Evolutionary conservation across 2,797 vertebrate species (phyloP).

Genomic region (Todus mexicanus): DNA sequence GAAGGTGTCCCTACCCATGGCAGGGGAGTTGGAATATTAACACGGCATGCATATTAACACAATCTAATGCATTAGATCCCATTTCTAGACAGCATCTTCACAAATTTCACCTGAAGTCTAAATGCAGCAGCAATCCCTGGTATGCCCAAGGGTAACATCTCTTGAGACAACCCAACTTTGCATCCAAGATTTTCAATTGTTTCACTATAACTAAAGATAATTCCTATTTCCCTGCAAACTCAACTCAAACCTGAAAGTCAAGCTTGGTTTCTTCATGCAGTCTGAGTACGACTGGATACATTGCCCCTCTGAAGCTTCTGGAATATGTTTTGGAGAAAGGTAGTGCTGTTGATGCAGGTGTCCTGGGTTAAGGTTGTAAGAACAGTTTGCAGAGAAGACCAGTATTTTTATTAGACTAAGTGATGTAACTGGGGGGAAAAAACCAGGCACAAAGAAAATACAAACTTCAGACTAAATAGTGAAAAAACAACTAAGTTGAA

Average conservation of each 20-base stretch:
- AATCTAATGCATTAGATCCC: fast-evolving
- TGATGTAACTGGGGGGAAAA: neutral
- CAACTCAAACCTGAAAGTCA: neutral
- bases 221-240: neutral
- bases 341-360: neutral
- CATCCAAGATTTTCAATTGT: neutral
- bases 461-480: neutral
- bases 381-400: neutral
- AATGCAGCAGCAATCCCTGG: neutral
- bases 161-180: neutral
- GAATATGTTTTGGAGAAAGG: neutral
- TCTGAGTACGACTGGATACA: fast-evolving
- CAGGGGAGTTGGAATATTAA: neutral
- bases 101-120: neutral
- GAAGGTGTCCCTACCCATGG: too few species aligned
- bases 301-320: neutral
- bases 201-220: neutral
- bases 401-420: neutral
- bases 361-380: neutral
- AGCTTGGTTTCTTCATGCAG: neutral
- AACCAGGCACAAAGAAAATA: neutral
- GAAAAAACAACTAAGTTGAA: too few species aligned
- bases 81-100: neutral
- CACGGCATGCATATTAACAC: neutral
- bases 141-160: neutral